phyloP scores from a whole-genome alignment of 2,888 invertebrate species.

The Eremobia ochroleuca region DNA sequence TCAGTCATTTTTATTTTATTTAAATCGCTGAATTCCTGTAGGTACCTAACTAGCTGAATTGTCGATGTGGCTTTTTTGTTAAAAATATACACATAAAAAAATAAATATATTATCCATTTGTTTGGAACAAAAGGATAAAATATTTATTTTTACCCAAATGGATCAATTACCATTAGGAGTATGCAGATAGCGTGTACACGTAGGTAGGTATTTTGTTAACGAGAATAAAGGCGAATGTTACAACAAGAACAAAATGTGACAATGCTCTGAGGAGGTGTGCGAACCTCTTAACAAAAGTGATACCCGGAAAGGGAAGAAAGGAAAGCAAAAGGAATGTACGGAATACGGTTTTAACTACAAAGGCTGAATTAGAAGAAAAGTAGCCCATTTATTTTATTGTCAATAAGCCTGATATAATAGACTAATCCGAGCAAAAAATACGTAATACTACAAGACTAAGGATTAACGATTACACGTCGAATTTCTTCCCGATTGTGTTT shows the following conservation, averaged over 20 bases:
- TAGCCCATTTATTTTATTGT: conserved; percentile 44
- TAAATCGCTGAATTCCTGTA: background rate
- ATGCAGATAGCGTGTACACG: background rate
- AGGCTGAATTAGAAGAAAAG: conserved; percentile 32
- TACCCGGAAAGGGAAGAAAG: conserved; percentile 18
- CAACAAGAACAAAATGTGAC: conserved; percentile 37
- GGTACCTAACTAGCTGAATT: background rate
- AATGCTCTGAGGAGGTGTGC: conserved; percentile 30
- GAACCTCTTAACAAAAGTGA: conserved; percentile 40
- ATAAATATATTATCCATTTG: background rate
- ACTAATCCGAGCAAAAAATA: conserved; percentile 21
- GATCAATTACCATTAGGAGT: background rate
- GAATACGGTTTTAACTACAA: conserved; percentile 32
- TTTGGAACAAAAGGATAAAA: background rate
- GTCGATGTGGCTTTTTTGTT: conserved; percentile 11
- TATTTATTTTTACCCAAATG: conserved; percentile 7
- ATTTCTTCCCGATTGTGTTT: conserved; percentile 32
- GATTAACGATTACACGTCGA: conserved; percentile 5
- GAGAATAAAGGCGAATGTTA: conserved; percentile 20
- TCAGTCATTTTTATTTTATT: conserved; percentile 6
- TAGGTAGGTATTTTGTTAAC: conserved; percentile 31
- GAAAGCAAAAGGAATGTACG: conserved; percentile 22
- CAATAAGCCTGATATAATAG: conserved; percentile 36
- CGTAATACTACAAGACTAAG: conserved; percentile 19
- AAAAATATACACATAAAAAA: background rate